Evolutionary conservation across 2,797 vertebrate species (phyloP).

Genomic region (Mastacembelus armatus): DNA sequence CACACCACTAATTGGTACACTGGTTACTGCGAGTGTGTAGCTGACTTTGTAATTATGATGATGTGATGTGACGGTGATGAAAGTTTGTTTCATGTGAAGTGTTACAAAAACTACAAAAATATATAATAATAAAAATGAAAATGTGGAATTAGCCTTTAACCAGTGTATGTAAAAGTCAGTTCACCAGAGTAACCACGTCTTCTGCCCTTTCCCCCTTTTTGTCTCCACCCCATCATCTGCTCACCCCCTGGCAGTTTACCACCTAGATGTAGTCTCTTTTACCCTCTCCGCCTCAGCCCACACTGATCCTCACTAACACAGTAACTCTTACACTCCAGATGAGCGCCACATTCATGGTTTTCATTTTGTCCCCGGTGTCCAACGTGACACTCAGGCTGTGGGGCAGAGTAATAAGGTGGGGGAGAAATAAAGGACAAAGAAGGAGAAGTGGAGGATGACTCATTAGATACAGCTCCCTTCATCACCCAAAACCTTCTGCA

Average conservation of each 20-base stretch:
- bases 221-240: not conserved
- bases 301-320: not conserved
- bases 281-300: not conserved
- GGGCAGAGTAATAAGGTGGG: not conserved
- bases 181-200: not conserved
- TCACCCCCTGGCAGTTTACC: conserved; percentile 9
- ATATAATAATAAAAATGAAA: too few species aligned
- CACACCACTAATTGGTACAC: conserved; percentile 37
- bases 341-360: conserved; percentile 50
- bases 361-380: conserved; percentile 60
- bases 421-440: not conserved
- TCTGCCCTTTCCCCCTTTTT: not conserved
- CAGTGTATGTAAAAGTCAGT: not conserved
- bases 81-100: conserved; percentile 11
- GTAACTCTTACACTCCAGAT: conserved; percentile 18
- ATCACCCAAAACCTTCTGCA: conserved; percentile 1
- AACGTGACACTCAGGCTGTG: conserved; percentile 8
- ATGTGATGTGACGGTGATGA: conserved; percentile 13
- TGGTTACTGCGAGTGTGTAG: conserved; percentile 12
- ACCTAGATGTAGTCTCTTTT: not conserved
- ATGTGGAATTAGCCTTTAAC: not conserved
- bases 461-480: conserved; percentile 24
- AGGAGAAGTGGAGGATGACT: conserved; percentile 16
- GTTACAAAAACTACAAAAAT: too few species aligned
- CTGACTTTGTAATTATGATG: conserved; percentile 43